Percentiles rank a stretch among this genome's conserved stretches.
These are phyloP conservation scores for Gallirallus australis DNA, from an alignment of 2,797 vertebrate genomes.

Conservation along the genomic window DNA sequence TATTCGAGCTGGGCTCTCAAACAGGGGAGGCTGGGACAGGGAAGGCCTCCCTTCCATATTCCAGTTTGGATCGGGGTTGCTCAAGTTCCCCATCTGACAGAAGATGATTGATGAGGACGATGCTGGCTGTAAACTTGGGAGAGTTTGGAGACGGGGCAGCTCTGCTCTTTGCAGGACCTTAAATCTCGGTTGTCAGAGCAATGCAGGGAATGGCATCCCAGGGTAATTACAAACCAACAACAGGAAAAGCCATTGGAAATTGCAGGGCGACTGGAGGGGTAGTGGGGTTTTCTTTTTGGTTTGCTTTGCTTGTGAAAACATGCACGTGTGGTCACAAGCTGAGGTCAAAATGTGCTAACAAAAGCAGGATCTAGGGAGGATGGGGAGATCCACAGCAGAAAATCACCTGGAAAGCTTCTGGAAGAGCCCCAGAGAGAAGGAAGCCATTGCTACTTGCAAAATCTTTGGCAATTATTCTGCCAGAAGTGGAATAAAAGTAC, in stretches of 20 bases:
- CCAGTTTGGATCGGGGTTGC: slow-evolving; percentile 46
- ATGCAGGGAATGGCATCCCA: background rate
- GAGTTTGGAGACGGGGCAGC: background rate
- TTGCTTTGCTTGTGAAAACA: slow-evolving; percentile 2
- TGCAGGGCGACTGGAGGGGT: background rate
- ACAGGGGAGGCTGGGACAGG: slow-evolving; percentile 11
- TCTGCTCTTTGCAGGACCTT: background rate
- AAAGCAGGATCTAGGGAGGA: background rate
- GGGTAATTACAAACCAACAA: slow-evolving; percentile 12
- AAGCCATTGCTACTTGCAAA: background rate
- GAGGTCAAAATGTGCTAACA: background rate
- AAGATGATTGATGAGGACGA: slow-evolving; percentile 49
- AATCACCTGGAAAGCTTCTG: background rate
- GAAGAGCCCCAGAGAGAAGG: background rate
- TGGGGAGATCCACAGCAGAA: background rate
- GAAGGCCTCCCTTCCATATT: slow-evolving; percentile 32
- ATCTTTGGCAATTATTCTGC: background rate
- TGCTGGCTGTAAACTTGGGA: slow-evolving; percentile 45
- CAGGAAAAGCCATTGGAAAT: slow-evolving; percentile 46
- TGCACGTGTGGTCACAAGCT: accelerated
- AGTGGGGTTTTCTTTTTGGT: background rate
- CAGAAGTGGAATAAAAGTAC: background rate
- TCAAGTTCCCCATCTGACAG: slow-evolving; percentile 50
- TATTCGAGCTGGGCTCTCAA: slow-evolving; percentile 64
- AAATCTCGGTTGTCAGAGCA: slow-evolving; percentile 5